A percentile compares a stretch with the other conserved stretches of the same genome.
These are phyloP conservation scores for Kryptolebias ocellatus DNA, from an alignment of 2,797 vertebrate genomes.

Conservation along the genomic window DNA sequence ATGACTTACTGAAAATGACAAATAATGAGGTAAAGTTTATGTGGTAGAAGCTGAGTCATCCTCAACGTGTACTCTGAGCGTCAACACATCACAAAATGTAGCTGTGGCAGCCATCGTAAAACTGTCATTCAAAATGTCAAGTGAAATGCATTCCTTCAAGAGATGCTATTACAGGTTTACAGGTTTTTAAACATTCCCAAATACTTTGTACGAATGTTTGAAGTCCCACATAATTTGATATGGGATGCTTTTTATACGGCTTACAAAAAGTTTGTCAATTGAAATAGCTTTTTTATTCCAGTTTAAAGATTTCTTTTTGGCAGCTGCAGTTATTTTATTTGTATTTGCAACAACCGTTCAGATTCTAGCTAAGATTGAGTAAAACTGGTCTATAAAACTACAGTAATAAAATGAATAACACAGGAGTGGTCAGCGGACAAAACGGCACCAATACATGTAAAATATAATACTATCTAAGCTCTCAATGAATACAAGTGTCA, in stretches of 20 bases:
- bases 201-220: background rate
- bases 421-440: slow-evolving; percentile 1
- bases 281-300: too few species aligned
- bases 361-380: background rate
- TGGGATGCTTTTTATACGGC: too few species aligned
- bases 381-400: slow-evolving; percentile 15
- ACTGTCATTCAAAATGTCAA: background rate
- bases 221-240: background rate
- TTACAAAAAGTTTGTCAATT: too few species aligned
- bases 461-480: slow-evolving; percentile 11
- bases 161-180: too few species aligned
- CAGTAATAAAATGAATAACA: slow-evolving; percentile 14
- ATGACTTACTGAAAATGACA: too few species aligned
- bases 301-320: too few species aligned
- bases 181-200: background rate
- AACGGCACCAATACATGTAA: slow-evolving; percentile 15
- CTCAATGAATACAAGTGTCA: slow-evolving; percentile 8
- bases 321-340: background rate
- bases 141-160: too few species aligned
- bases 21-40: too few species aligned
- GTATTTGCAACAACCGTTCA: background rate
- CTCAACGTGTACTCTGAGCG: too few species aligned
- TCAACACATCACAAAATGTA: too few species aligned
- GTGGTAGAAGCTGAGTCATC: too few species aligned
- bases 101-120: too few species aligned